phyloP scores from a whole-genome alignment of 2,797 vertebrate genomes.

The Lepilemur septentrionalis region DNA sequence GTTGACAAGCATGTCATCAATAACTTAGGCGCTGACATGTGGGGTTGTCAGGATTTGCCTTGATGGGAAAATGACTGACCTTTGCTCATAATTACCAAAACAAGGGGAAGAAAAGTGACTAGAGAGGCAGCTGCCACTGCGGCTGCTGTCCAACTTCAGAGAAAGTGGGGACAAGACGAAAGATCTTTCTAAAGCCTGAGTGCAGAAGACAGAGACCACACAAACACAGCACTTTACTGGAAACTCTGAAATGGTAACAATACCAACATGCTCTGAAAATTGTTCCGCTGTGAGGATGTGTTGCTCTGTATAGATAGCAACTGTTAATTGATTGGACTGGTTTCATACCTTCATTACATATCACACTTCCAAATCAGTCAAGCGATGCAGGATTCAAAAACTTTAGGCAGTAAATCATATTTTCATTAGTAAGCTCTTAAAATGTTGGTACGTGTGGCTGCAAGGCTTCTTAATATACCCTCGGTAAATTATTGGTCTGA shows the following conservation, averaged over 20 bases:
- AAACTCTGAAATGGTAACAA: neutral
- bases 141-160: slow-evolving; percentile 51
- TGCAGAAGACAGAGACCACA: neutral
- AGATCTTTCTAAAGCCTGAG: neutral
- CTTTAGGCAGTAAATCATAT: neutral
- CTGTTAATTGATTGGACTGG: neutral
- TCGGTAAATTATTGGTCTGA: neutral
- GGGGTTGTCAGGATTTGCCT: slow-evolving; percentile 83
- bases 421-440: neutral
- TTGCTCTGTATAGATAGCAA: neutral
- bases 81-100: slow-evolving; percentile 85
- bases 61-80: slow-evolving; percentile 83
- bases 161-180: neutral
- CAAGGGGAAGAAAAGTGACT: slow-evolving; percentile 75
- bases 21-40: slow-evolving; percentile 83
- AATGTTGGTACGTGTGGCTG: neutral
- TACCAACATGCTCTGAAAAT: neutral
- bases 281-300: neutral
- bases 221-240: fast-evolving
- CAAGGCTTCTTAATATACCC: neutral
- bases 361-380: neutral
- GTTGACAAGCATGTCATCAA: slow-evolving; percentile 81
- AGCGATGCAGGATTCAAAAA: neutral
- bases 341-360: neutral
- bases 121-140: slow-evolving; percentile 82